These are phyloP conservation scores for Nycticebus coucang DNA, from an alignment of 2,113 vertebrate genomes.

Conservation along the genomic window DNA sequence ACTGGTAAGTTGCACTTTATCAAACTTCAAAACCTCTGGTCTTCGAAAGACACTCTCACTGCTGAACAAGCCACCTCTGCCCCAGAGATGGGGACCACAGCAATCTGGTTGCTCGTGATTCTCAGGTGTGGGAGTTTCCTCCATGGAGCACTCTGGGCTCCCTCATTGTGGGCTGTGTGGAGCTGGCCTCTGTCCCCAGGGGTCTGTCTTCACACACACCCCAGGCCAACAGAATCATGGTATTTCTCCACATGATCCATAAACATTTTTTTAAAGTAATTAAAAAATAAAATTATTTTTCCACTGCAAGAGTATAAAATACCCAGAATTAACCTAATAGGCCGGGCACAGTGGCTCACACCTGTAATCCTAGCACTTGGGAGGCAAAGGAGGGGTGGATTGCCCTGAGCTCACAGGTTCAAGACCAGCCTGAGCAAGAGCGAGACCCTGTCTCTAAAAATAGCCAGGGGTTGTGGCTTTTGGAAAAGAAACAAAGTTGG, in stretches of 20 bases:
- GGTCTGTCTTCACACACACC: background rate
- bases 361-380: no score
- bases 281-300: background rate
- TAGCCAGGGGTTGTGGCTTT: no score
- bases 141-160: no score
- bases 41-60: background rate
- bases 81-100: background rate
- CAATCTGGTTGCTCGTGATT: fast-evolving
- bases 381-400: no score
- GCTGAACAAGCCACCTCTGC: background rate
- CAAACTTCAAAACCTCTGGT: background rate
- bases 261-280: no score
- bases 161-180: background rate
- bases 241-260: background rate
- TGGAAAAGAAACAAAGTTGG: no score
- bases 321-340: background rate
- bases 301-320: background rate
- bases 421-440: no score
- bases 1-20: background rate
- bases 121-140: background rate
- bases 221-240: background rate
- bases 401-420: no score
- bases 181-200: background rate
- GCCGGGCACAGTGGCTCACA: no score
- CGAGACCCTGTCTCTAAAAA: no score